Conservation (phyloP, 2,797 vertebrate species). For the Rousettus madagascariensis region DNA sequence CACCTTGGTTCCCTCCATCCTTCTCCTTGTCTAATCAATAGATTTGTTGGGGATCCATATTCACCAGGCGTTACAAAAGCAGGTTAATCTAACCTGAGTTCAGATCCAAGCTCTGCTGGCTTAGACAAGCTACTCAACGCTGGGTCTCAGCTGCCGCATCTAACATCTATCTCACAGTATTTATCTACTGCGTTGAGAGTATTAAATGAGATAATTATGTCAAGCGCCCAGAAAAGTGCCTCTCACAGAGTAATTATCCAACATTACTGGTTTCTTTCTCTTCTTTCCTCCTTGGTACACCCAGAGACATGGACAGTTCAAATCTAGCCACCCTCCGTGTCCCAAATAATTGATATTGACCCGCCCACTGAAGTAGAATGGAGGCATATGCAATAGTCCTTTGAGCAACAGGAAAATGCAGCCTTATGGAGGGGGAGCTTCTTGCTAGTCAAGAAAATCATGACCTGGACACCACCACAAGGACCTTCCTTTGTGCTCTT, state of each 20-base stretch:
- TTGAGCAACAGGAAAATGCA: neutral
- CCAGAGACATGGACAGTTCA: neutral
- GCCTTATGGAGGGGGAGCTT: neutral
- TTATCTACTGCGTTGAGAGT: neutral
- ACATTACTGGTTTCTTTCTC: neutral
- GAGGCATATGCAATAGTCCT: neutral
- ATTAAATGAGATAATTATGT: neutral
- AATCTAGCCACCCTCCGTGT: neutral
- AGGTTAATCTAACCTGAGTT: neutral
- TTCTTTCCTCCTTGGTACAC: neutral
- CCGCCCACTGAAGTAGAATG: neutral
- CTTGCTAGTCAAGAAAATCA: neutral
- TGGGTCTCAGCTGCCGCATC: neutral
- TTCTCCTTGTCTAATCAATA: neutral
- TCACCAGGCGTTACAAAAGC: neutral
- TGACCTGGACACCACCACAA: neutral
- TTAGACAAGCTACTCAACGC: neutral
- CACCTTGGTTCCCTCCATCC: neutral
- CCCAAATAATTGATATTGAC: neutral
- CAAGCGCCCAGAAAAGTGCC: neutral
- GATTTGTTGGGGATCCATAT: neutral
- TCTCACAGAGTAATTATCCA: neutral
- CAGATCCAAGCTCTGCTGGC: neutral
- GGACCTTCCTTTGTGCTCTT: neutral
- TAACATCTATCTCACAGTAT: neutral